Percentiles rank a stretch among this genome's conserved stretches.
Evolutionary conservation across 2,888 invertebrate genomes (phyloP).

Genomic region (Leucophora obtusa): DNA sequence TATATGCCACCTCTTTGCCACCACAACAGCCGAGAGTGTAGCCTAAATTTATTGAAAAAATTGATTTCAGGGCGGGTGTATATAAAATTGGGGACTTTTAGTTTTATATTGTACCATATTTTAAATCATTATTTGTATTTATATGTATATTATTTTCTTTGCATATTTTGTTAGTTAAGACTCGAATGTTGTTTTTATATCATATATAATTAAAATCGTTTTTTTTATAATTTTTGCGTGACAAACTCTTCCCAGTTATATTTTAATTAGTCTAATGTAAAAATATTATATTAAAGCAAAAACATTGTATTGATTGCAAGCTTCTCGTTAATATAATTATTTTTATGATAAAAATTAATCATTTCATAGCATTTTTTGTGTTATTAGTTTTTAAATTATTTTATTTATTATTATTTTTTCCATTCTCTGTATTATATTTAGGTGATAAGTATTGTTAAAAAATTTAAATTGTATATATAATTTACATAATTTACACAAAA

Average conservation of each 20-base stretch:
- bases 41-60: slow-evolving; percentile 59
- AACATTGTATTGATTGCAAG: slow-evolving; percentile 1
- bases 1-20: slow-evolving; percentile 69
- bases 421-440: slow-evolving; percentile 40
- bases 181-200: slow-evolving; percentile 65
- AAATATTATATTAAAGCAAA: background rate
- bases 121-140: slow-evolving; percentile 15
- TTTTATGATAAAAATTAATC: background rate
- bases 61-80: slow-evolving; percentile 64
- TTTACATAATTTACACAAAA: slow-evolving; percentile 54
- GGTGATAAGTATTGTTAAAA: slow-evolving; percentile 43
- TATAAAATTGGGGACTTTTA: slow-evolving; percentile 60
- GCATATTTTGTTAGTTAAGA: slow-evolving; percentile 37
- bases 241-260: slow-evolving; percentile 42
- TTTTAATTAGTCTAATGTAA: background rate
- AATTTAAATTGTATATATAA: slow-evolving; percentile 33
- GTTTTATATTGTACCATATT: background rate
- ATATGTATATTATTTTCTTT: background rate
- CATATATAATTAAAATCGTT: background rate
- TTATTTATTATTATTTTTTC: slow-evolving; percentile 55
- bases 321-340: slow-evolving; percentile 4
- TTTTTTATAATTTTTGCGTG: background rate
- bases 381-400: slow-evolving; percentile 53
- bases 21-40: slow-evolving; percentile 75
- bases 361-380: slow-evolving; percentile 49